Evolutionary conservation across 2,888 invertebrate genomes (phyloP).

Genomic region (Cheilosia soror): DNA sequence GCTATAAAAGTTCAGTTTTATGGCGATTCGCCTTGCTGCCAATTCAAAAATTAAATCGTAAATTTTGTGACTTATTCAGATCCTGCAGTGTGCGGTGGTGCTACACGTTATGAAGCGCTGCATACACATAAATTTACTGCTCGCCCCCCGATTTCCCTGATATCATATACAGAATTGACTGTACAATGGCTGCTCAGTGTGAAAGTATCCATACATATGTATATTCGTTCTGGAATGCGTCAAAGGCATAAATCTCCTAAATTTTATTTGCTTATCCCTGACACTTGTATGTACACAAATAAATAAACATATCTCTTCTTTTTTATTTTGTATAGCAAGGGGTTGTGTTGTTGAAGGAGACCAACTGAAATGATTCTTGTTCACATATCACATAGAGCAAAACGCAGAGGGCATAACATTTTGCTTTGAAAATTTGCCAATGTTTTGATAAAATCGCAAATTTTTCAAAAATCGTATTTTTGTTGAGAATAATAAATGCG

Average conservation of each 20-base stretch:
- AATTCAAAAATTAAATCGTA: slow-evolving; percentile 76
- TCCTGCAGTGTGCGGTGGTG: slow-evolving; percentile 65
- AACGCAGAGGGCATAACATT: slow-evolving; percentile 17
- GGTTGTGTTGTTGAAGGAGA: slow-evolving; percentile 35
- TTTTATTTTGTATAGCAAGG: slow-evolving; percentile 26
- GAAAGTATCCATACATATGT: slow-evolving; percentile 42
- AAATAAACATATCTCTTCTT: slow-evolving; percentile 61
- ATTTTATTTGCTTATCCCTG: slow-evolving; percentile 71
- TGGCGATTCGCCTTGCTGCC: slow-evolving; percentile 75
- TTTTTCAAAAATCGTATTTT: slow-evolving; percentile 61
- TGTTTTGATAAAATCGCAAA: slow-evolving; percentile 62
- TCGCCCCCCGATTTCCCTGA: slow-evolving; percentile 22
- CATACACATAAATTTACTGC: slow-evolving; percentile 69
- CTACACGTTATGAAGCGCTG: slow-evolving; percentile 68
- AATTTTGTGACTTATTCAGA: slow-evolving; percentile 75
- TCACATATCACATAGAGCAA: not conserved
- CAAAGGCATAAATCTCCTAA: slow-evolving; percentile 72
- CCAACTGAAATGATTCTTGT: slow-evolving; percentile 40
- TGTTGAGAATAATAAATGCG: slow-evolving; percentile 32
- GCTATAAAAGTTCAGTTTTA: slow-evolving; percentile 74
- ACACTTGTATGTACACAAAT: slow-evolving; percentile 70
- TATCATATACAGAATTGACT: slow-evolving; percentile 44
- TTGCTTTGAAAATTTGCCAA: slow-evolving; percentile 67
- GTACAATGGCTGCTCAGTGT: slow-evolving; percentile 41
- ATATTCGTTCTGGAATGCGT: slow-evolving; percentile 59